Percentiles rank a stretch among this genome's conserved stretches.
Conservation (phyloP, 2,113 vertebrate genomes). For the Eclectus roratus region DNA sequence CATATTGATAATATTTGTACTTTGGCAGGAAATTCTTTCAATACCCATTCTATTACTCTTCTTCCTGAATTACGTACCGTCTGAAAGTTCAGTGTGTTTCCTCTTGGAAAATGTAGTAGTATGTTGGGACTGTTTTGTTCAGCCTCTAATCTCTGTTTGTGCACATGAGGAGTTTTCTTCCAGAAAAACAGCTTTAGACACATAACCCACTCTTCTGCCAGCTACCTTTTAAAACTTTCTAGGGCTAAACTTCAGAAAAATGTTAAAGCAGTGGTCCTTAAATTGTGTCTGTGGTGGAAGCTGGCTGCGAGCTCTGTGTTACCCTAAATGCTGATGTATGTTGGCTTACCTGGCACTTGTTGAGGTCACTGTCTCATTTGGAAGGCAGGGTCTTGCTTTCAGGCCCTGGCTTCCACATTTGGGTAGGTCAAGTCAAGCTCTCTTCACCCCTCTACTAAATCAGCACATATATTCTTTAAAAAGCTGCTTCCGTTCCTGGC, state of each 20-base stretch:
- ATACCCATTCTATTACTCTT: constrained; percentile 56
- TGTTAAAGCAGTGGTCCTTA: background rate
- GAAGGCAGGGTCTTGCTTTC: background rate
- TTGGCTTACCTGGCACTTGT: background rate
- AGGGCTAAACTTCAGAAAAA: background rate
- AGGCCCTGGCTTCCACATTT: background rate
- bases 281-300: background rate
- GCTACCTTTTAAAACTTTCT: background rate
- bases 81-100: constrained; percentile 12
- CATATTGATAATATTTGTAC: constrained; percentile 63
- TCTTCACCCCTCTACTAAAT: background rate
- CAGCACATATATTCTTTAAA: background rate
- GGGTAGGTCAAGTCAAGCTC: background rate
- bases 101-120: background rate
- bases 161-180: background rate
- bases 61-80: constrained; percentile 47
- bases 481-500: background rate
- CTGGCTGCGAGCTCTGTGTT: background rate
- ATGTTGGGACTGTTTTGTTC: background rate
- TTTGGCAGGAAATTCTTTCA: constrained; percentile 66
- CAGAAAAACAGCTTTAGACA: background rate
- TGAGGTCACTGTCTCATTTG: background rate
- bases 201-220: background rate
- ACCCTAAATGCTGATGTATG: background rate
- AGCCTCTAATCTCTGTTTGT: background rate